Conservation (phyloP, 2,888 invertebrate genomes). For the Polydesmus complanatus region DNA sequence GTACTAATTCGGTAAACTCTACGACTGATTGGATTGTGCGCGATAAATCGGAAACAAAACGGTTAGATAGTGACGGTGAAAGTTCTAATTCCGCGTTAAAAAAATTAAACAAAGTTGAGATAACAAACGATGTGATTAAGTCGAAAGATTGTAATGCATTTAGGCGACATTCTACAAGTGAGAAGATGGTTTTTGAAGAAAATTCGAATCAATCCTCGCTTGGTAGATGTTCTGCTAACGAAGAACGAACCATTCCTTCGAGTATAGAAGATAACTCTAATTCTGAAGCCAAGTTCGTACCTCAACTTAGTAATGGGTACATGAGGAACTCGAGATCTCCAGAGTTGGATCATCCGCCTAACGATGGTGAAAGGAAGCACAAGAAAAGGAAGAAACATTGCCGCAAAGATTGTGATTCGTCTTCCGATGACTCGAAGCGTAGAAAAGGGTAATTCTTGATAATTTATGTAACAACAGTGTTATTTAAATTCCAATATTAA, state of each 20-base stretch:
- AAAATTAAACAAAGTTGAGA: background rate
- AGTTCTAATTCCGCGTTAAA: background rate
- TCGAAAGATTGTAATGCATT: background rate
- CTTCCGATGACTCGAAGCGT: background rate
- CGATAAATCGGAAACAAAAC: conserved; percentile 17
- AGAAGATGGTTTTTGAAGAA: background rate
- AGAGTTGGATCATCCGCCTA: background rate
- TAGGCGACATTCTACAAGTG: background rate
- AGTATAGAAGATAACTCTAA: background rate
- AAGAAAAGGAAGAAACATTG: conserved; percentile 19
- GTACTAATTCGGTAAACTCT: conserved; percentile 29
- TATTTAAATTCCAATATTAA: too few relatives aligned
- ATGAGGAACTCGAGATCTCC: background rate
- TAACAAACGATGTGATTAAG: conserved; percentile 4
- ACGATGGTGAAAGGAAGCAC: conserved; percentile 13
- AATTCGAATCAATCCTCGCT: background rate
- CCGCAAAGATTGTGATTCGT: background rate
- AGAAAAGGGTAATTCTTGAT: background rate
- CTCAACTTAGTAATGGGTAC: background rate
- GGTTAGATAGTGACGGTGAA: background rate
- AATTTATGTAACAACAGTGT: background rate
- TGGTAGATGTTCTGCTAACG: background rate
- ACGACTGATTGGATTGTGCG: conserved; percentile 31
- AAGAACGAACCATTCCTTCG: background rate
- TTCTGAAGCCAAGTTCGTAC: background rate